phyloP scores from a whole-genome alignment of 2,797 vertebrate species.

The Girardinus metallicus region DNA sequence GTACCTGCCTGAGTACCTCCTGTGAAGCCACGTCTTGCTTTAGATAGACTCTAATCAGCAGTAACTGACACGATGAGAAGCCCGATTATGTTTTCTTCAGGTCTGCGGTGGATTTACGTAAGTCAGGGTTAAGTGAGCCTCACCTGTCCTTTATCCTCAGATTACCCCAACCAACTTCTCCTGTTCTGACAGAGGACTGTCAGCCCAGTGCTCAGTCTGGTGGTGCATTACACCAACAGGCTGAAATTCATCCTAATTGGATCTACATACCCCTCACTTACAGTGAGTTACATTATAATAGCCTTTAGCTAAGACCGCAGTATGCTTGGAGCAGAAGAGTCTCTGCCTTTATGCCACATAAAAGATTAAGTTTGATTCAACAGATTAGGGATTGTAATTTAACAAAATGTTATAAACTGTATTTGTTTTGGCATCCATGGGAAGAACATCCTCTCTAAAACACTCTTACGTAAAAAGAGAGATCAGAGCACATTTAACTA shows the following conservation, averaged over 20 bases:
- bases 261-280: slow-evolving; percentile 21
- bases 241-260: slow-evolving; percentile 44
- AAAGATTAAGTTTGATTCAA: background rate
- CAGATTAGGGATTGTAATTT: background rate
- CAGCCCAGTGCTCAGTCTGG: slow-evolving; percentile 27
- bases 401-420: background rate
- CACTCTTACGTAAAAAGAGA: background rate
- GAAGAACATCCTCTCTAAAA: background rate
- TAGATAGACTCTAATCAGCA: slow-evolving; percentile 5
- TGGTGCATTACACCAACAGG: slow-evolving; percentile 27
- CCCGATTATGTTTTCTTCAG: slow-evolving; percentile 2
- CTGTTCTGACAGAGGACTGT: slow-evolving; percentile 30
- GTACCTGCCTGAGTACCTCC: background rate
- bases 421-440: background rate
- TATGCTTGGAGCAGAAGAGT: background rate
- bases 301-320: background rate
- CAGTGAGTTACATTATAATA: slow-evolving; percentile 2
- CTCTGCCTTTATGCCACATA: background rate
- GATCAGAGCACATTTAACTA: background rate
- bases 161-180: slow-evolving; percentile 25
- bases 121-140: slow-evolving; percentile 35
- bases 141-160: slow-evolving; percentile 51
- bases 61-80: slow-evolving; percentile 1
- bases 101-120: slow-evolving; percentile 32
- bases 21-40: background rate